Conservation (phyloP, 2,797 vertebrate genomes). For the Enteromius unitaeniatus region DNA sequence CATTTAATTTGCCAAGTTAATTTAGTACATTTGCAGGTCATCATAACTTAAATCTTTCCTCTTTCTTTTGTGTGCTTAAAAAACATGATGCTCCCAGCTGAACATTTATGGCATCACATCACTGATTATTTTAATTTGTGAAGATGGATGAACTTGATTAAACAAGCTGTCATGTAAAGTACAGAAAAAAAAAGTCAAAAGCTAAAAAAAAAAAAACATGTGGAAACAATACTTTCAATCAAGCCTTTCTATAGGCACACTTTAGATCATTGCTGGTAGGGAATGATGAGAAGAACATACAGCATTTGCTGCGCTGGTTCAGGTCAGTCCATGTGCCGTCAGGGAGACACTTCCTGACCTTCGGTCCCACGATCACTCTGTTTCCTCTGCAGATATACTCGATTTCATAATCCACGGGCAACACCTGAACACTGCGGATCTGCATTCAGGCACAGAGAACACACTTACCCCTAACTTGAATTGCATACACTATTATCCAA, state of each 20-base stretch:
- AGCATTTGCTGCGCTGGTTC: conserved; percentile 82
- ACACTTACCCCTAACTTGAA: not conserved
- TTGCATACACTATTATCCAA: not conserved
- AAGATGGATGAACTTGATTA: not conserved
- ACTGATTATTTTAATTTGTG: not conserved
- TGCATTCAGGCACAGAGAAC: conserved; percentile 60
- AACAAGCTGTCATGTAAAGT: not conserved
- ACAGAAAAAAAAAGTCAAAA: not conserved
- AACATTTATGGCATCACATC: not conserved
- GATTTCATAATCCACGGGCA: conserved; percentile 90
- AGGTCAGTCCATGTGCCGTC: conserved; percentile 88
- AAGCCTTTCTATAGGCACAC: not conserved
- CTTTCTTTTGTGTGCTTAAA: not conserved
- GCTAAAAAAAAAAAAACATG: not conserved
- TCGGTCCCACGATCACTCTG: conserved; percentile 85
- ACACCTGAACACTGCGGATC: conserved; percentile 84
- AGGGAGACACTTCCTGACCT: conserved; percentile 87
- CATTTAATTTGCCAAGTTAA: not conserved
- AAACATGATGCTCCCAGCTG: not conserved
- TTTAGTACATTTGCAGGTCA: not conserved
- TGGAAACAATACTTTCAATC: not conserved
- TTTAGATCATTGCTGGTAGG: not conserved
- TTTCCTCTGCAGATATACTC: conserved; percentile 89
- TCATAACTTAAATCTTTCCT: not conserved
- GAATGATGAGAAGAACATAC: conserved; percentile 72